Evolutionary conservation across 2,797 vertebrate genomes (phyloP).

Genomic region (Sandelia bainsii): DNA sequence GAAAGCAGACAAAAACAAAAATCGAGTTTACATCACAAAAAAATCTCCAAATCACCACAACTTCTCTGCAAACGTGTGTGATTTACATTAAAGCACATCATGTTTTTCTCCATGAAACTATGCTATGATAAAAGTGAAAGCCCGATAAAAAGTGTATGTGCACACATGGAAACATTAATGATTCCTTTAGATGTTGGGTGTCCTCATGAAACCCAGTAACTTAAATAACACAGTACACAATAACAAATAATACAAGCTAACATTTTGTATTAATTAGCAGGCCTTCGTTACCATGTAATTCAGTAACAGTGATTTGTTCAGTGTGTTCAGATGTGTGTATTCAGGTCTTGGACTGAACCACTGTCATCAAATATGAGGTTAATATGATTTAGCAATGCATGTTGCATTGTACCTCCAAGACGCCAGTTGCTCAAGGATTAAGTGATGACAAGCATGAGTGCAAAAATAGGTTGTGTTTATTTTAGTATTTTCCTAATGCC

Average conservation of each 20-base stretch:
- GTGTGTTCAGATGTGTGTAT: constrained; percentile 28
- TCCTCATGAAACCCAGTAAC: constrained; percentile 17
- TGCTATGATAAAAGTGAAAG: too few species aligned
- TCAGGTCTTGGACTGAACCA: constrained; percentile 13
- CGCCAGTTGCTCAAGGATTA: constrained; percentile 43
- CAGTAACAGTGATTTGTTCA: constrained; percentile 38
- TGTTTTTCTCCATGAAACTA: neutral
- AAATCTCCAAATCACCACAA: neutral
- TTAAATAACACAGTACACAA: too few species aligned
- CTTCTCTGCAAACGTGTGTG: neutral
- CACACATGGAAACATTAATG: constrained; percentile 47
- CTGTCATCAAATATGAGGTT: neutral
- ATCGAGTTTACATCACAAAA: neutral
- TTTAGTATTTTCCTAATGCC: constrained; percentile 36
- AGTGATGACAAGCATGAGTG: constrained; percentile 58
- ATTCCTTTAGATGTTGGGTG: constrained; percentile 44
- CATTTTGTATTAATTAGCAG: constrained; percentile 37
- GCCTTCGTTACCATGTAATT: constrained; percentile 11
- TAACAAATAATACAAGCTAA: too few species aligned
- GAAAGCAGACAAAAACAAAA: constrained; percentile 36
- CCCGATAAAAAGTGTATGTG: constrained; percentile 2
- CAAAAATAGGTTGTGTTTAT: constrained; percentile 57
- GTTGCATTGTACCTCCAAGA: constrained; percentile 4
- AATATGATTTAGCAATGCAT: constrained; percentile 5
- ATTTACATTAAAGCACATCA: constrained; percentile 36